Conservation (phyloP, 2,113 vertebrate genomes). For the Chloropsis cyanopogon region DNA sequence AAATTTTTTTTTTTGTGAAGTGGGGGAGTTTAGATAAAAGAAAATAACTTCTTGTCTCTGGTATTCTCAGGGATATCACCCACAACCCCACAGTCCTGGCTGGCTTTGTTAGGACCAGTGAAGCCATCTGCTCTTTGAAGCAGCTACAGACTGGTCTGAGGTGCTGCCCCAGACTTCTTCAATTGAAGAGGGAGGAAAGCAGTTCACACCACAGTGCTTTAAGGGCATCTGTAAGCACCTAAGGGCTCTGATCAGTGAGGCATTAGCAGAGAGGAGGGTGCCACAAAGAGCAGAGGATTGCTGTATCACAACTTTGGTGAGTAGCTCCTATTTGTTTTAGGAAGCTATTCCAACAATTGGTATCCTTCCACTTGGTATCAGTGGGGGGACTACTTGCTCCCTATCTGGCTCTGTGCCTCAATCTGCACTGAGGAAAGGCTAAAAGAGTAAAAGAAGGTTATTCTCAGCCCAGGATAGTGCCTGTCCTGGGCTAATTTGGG, state of each 20-base stretch:
- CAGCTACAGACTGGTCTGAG: neutral
- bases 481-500: neutral
- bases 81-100: neutral
- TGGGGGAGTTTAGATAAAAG: neutral
- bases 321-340: neutral
- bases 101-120: neutral
- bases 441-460: neutral
- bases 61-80: neutral
- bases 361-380: neutral
- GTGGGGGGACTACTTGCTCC: neutral
- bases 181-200: neutral
- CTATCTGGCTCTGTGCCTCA: neutral
- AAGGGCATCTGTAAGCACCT: neutral
- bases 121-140: neutral
- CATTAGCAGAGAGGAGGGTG: accelerated
- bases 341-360: neutral
- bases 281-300: accelerated
- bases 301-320: neutral
- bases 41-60: neutral
- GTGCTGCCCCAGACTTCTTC: too few species aligned
- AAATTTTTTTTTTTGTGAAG: neutral
- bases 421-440: neutral
- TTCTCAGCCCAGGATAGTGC: neutral
- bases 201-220: neutral
- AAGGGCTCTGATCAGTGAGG: accelerated